Percentiles rank a stretch among this genome's conserved stretches.
phyloP scores from a whole-genome alignment of 1,140 invertebrate species.

The Vollenhovia emeryi region DNA sequence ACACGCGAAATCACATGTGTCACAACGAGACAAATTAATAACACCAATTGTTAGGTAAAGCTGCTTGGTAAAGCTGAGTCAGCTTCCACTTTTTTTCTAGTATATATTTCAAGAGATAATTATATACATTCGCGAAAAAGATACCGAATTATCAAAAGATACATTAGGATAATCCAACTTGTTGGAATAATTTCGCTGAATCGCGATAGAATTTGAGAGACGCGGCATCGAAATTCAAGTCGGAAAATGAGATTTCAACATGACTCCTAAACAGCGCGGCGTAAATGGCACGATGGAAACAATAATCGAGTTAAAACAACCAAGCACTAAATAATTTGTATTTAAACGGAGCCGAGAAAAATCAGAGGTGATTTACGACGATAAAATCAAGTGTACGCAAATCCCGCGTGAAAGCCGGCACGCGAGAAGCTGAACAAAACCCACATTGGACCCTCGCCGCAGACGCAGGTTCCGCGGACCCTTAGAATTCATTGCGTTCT shows the following conservation, averaged over 20 bases:
- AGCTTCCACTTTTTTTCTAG: neutral
- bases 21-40: neutral
- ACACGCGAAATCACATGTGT: neutral
- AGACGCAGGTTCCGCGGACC: conserved; percentile 4
- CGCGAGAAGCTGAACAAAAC: conserved; percentile 35
- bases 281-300: neutral
- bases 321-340: neutral
- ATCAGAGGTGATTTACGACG: neutral
- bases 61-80: neutral
- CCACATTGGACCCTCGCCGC: conserved; percentile 28
- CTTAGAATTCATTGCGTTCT: conserved; percentile 65
- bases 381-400: conserved; percentile 35
- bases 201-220: neutral
- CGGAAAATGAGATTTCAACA: no score
- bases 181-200: neutral
- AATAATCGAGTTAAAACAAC: neutral
- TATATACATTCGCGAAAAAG: neutral
- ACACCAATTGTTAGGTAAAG: neutral
- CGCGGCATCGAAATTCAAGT: neutral
- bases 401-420: conserved; percentile 18
- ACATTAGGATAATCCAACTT: neutral
- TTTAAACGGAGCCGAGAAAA: neutral
- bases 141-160: neutral
- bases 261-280: no score
- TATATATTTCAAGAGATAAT: neutral